phyloP scores from a whole-genome alignment of 2,113 vertebrate genomes.

The Ondatra zibethicus region DNA sequence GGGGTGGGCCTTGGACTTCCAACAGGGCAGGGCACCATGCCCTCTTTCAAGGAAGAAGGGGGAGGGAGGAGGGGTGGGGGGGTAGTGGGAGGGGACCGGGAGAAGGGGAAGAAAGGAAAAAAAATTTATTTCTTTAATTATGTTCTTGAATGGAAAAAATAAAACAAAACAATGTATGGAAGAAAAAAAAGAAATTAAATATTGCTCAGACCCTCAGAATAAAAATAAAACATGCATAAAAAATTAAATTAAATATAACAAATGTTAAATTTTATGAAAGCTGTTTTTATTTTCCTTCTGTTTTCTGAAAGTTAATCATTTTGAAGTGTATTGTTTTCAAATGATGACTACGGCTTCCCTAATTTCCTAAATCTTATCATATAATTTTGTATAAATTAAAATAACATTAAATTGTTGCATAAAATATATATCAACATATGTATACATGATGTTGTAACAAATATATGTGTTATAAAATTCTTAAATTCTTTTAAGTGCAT shows the following conservation, averaged over 20 bases:
- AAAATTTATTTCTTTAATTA: too few species aligned
- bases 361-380: not conserved
- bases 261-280: not conserved
- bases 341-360: not conserved
- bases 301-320: not conserved
- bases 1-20: too few species aligned
- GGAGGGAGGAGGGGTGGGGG: too few species aligned
- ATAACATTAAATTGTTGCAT: not conserved
- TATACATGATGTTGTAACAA: not conserved
- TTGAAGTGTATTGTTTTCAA: not conserved
- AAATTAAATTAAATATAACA: not conserved
- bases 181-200: too few species aligned
- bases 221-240: too few species aligned
- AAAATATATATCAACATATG: not conserved
- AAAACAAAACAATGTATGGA: too few species aligned
- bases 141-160: too few species aligned
- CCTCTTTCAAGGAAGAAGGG: too few species aligned
- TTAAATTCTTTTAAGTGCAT: not conserved
- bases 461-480: not conserved
- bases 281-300: not conserved
- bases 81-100: too few species aligned
- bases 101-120: too few species aligned
- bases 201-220: too few species aligned
- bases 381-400: not conserved
- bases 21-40: too few species aligned